Evolutionary conservation across 2,797 vertebrate genomes (phyloP).

Genomic region (Tapirus indicus): DNA sequence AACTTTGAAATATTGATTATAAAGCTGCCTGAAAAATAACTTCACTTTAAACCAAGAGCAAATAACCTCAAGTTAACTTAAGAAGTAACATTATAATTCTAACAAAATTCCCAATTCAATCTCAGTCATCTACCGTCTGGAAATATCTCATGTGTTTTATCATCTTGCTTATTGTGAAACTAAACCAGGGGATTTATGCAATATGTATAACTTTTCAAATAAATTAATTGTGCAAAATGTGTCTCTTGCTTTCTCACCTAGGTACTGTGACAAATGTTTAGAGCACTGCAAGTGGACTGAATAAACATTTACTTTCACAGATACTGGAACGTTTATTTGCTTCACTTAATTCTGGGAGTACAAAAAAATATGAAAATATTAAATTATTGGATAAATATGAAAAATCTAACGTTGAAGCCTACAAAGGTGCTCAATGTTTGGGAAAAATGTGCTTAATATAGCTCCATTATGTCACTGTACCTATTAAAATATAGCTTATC

Average conservation of each 20-base stretch:
- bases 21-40: background rate
- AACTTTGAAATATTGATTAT: constrained; percentile 30
- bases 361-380: background rate
- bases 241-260: background rate
- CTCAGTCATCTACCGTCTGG: background rate
- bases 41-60: constrained; percentile 45
- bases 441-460: background rate
- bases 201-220: background rate
- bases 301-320: background rate
- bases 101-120: constrained; percentile 26
- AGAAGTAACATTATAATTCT: background rate
- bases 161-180: constrained; percentile 1
- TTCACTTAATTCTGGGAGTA: background rate
- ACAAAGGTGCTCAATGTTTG: background rate
- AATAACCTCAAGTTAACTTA: constrained; percentile 27
- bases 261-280: background rate
- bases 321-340: background rate
- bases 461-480: background rate
- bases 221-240: background rate
- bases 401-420: background rate
- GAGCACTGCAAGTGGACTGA: background rate
- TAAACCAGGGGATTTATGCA: background rate
- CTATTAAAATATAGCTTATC: background rate
- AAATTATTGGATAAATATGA: background rate
- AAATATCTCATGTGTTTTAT: constrained; percentile 32